These are phyloP conservation scores for Rallus crepitans DNA, from an alignment of 2,797 vertebrate species.

Conservation along the genomic window DNA sequence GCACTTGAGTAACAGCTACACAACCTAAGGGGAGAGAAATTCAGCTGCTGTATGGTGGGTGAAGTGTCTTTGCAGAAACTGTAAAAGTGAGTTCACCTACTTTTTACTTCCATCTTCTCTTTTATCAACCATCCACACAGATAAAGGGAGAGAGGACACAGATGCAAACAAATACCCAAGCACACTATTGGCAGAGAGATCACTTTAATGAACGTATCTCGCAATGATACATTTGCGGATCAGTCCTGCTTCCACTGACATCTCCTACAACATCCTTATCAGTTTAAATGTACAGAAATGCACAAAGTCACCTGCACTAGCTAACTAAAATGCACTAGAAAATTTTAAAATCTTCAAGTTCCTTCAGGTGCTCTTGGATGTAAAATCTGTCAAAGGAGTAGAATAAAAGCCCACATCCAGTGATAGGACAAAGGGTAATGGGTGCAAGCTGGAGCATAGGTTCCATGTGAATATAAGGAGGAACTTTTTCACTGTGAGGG, in stretches of 20 bases:
- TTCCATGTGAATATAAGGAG: too few species aligned
- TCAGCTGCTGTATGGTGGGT: neutral
- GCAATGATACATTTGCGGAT: neutral
- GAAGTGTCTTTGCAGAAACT: neutral
- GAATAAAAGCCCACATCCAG: neutral
- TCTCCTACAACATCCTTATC: neutral
- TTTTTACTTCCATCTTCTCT: neutral
- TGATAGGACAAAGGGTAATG: too few species aligned
- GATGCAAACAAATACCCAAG: accelerated
- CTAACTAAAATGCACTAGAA: neutral
- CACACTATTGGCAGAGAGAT: neutral
- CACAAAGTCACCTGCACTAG: neutral
- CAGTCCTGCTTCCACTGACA: neutral
- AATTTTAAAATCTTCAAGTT: neutral
- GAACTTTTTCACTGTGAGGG: too few species aligned
- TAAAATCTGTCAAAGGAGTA: neutral
- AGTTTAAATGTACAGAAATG: neutral
- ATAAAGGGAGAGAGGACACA: neutral
- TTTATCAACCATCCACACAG: neutral
- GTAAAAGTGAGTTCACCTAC: neutral
- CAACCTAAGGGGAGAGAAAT: neutral
- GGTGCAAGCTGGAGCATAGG: too few species aligned
- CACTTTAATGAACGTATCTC: neutral
- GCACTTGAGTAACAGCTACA: neutral
- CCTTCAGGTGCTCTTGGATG: neutral